phyloP scores from a whole-genome alignment of 2,113 vertebrate genomes.

The Alligator sinensis region DNA sequence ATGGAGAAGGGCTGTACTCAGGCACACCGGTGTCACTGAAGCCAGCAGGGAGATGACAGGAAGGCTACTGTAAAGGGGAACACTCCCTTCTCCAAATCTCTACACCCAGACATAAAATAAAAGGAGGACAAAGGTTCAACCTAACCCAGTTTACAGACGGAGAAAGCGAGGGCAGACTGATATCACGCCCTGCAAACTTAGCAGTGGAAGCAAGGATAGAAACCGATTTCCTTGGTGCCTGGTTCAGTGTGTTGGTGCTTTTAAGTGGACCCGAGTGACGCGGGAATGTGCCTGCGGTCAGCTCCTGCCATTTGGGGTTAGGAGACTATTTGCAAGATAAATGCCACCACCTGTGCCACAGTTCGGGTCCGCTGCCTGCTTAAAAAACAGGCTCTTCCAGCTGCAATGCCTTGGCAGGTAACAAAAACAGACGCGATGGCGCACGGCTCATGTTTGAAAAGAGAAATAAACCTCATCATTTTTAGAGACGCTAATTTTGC shows the following conservation, averaged over 20 bases:
- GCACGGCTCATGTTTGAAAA: constrained; percentile 51
- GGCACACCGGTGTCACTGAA: neutral
- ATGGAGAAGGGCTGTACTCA: neutral
- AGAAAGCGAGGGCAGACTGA: neutral
- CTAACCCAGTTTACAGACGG: accelerated
- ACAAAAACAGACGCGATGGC: constrained; percentile 47
- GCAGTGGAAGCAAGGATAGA: neutral
- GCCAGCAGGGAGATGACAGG: neutral
- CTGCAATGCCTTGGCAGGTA: constrained; percentile 41
- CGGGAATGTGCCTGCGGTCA: neutral
- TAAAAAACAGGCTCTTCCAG: constrained; percentile 45
- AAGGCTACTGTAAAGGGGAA: no score
- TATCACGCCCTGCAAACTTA: accelerated
- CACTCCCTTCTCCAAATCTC: no score
- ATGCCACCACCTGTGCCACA: constrained; percentile 20
- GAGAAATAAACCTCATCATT: constrained; percentile 67
- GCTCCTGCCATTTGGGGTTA: neutral
- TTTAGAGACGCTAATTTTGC: constrained; percentile 69
- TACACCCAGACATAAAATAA: neutral
- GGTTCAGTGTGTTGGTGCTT: neutral
- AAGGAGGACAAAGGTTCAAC: neutral
- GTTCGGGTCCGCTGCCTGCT: neutral
- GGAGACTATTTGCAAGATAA: accelerated
- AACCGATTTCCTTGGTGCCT: neutral
- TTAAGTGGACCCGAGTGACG: accelerated